These are phyloP conservation scores for Oligia fasciuncula DNA, from an alignment of 2,888 invertebrate genomes.

Conservation along the genomic window DNA sequence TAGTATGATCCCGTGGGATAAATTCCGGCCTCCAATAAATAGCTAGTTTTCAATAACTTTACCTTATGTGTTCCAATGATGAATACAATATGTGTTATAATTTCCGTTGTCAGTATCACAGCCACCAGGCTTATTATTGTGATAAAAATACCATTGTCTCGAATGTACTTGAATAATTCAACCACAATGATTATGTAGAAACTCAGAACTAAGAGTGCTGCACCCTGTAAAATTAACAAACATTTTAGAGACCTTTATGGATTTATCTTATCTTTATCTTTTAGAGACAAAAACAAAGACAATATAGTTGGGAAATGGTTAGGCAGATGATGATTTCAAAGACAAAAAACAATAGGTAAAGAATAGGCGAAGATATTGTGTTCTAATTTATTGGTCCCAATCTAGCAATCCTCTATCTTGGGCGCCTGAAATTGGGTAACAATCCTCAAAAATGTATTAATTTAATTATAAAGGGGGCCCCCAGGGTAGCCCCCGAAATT, in stretches of 20 bases:
- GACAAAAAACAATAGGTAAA: background rate
- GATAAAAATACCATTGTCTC: rapidly evolving
- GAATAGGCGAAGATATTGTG: background rate
- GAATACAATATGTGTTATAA: slow-evolving; percentile 40
- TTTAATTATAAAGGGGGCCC: background rate
- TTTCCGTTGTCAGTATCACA: slow-evolving; percentile 29
- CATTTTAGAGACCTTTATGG: background rate
- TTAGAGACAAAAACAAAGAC: too few relatives aligned
- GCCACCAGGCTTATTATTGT: background rate
- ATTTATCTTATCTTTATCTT: background rate
- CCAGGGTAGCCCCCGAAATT: too few relatives aligned
- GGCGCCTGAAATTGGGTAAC: background rate
- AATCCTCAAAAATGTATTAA: background rate
- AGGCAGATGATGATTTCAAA: background rate
- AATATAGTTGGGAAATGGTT: too few relatives aligned
- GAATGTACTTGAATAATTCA: rapidly evolving
- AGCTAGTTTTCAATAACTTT: background rate
- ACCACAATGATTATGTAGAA: background rate
- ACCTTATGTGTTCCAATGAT: slow-evolving; percentile 50
- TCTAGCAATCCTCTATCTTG: background rate
- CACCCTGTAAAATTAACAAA: slow-evolving; percentile 23
- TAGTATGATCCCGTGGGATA: too few relatives aligned
- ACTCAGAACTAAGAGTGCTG: background rate
- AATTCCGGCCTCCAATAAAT: background rate
- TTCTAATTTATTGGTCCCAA: background rate